Evolutionary conservation across 2,797 vertebrate species (phyloP).

Genomic region (Leptodactylus fallax): DNA sequence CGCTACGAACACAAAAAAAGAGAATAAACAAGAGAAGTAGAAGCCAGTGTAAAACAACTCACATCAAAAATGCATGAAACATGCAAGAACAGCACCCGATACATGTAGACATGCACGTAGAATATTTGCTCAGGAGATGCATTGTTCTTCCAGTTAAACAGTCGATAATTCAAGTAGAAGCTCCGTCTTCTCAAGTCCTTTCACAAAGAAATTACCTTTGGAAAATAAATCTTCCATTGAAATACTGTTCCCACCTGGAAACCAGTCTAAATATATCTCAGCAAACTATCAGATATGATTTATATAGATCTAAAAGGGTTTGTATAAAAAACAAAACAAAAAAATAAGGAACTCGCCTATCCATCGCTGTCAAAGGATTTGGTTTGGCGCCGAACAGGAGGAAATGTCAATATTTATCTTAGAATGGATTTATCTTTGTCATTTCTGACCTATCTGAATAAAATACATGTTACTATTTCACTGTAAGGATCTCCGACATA

Average conservation of each 20-base stretch:
- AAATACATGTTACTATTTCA: not conserved
- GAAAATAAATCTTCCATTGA: conserved; percentile 60
- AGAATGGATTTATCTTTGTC: not conserved
- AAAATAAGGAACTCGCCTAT: conserved; percentile 1
- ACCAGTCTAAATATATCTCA: conserved; percentile 35
- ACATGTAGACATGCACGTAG: conserved; percentile 68
- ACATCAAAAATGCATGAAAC: conserved; percentile 64
- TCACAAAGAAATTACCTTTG: conserved; percentile 48
- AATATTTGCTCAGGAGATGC: conserved; percentile 61
- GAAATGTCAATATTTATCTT: conserved; percentile 23
- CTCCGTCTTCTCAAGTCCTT: no score
- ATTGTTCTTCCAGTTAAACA: conserved; percentile 58
- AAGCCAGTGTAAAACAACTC: conserved; percentile 66
- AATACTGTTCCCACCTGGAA: conserved; percentile 56
- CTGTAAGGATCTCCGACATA: not conserved
- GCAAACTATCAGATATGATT: conserved; percentile 37
- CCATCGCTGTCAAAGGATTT: conserved; percentile 6
- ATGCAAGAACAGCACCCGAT: conserved; percentile 71
- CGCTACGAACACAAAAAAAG: conserved; percentile 65
- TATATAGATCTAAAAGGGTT: conserved; percentile 23
- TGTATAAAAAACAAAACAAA: not conserved
- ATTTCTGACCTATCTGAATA: not conserved
- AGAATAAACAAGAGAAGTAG: conserved; percentile 68
- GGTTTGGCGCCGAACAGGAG: not conserved
- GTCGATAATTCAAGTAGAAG: conserved; percentile 59